These are phyloP conservation scores for Hoplodrina blanda DNA, from an alignment of 2,888 invertebrate species.

Conservation along the genomic window DNA sequence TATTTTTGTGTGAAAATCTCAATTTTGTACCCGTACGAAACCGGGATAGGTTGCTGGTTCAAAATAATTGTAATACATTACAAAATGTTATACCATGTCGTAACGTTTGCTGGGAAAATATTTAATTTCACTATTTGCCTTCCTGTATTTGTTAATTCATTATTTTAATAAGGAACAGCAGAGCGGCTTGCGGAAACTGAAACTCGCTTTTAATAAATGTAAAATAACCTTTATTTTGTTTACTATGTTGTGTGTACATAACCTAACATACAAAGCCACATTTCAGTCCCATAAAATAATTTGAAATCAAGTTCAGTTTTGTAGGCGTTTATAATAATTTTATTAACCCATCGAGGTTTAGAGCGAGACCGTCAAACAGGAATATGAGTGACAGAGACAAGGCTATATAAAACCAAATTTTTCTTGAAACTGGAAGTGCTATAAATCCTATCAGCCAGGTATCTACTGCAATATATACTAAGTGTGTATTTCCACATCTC, in stretches of 20 bases:
- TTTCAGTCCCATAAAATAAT: not conserved
- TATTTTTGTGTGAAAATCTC: too few species aligned
- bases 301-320: too few species aligned
- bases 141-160: slow-evolving; percentile 3
- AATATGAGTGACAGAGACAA: not conserved
- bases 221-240: too few species aligned
- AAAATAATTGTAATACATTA: too few species aligned
- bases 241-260: too few species aligned
- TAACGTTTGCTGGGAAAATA: slow-evolving; percentile 4
- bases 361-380: not conserved
- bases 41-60: too few species aligned
- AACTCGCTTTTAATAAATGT: not conserved
- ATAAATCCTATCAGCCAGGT: not conserved
- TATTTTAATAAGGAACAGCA: not conserved
- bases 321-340: too few species aligned
- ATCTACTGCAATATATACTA: not conserved
- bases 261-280: too few species aligned
- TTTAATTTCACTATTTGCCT: not conserved
- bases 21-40: too few species aligned
- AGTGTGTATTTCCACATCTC: slow-evolving; percentile 7
- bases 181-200: not conserved
- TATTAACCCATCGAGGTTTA: not conserved
- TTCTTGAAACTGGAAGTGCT: not conserved
- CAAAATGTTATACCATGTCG: not conserved
- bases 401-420: not conserved